phyloP scores from a whole-genome alignment of 2,888 invertebrate genomes.

The Drosophila stalkeri region DNA sequence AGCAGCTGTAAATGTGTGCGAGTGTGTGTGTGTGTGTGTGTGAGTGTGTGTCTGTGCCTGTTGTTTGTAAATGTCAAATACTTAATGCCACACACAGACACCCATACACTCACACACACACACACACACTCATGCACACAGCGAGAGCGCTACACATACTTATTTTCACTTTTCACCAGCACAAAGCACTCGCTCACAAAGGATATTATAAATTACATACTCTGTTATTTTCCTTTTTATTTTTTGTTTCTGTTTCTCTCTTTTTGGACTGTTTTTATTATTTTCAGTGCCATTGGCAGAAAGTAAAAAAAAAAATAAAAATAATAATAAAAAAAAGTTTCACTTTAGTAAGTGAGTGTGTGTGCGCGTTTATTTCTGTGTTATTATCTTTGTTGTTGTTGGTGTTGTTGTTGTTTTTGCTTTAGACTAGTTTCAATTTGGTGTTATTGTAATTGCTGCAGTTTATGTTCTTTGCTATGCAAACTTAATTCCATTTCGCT shows the following conservation, averaged over 20 bases:
- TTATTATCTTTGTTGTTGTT: slow-evolving; percentile 32
- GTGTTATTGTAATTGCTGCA: slow-evolving; percentile 77
- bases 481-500: slow-evolving; percentile 83
- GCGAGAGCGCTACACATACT: slow-evolving; percentile 39
- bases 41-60: slow-evolving; percentile 21
- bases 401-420: slow-evolving; percentile 35
- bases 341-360: slow-evolving; percentile 15
- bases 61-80: slow-evolving; percentile 15
- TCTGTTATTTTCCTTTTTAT: slow-evolving; percentile 38
- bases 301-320: slow-evolving; percentile 35
- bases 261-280: slow-evolving; percentile 27
- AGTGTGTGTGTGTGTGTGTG: slow-evolving; percentile 26
- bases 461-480: slow-evolving; percentile 81
- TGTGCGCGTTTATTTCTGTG: slow-evolving; percentile 28
- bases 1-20: slow-evolving; percentile 27
- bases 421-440: slow-evolving; percentile 64
- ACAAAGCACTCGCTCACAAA: slow-evolving; percentile 71
- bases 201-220: slow-evolving; percentile 81
- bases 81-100: slow-evolving; percentile 40
- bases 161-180: slow-evolving; percentile 80
- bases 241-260: slow-evolving; percentile 18
- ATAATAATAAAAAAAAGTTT: slow-evolving; percentile 30
- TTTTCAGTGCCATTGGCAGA: slow-evolving; percentile 53
- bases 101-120: slow-evolving; percentile 31
- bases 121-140: slow-evolving; percentile 20